Evolutionary conservation across 2,888 invertebrate species (phyloP).

Genomic region (Microctonus aethiopoides): DNA sequence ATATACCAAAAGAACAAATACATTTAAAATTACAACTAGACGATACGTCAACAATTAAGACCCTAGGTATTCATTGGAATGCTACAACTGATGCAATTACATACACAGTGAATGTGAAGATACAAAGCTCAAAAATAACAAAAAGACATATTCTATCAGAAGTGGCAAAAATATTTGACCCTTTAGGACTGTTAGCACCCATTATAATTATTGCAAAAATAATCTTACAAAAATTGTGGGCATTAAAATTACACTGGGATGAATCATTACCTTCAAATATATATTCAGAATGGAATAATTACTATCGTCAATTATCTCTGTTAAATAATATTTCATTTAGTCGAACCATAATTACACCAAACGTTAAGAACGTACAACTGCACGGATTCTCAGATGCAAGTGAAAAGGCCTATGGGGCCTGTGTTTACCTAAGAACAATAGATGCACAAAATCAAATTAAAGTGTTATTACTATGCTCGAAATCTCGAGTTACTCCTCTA

Average conservation of each 20-base stretch:
- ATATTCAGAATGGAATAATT: conserved; percentile 27
- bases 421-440: too few species aligned
- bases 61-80: conserved; percentile 27
- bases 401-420: conserved; percentile 35
- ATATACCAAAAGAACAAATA: neutral
- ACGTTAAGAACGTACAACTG: conserved; percentile 1
- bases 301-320: conserved; percentile 4
- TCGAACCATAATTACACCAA: conserved; percentile 5
- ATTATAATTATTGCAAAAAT: conserved; percentile 34
- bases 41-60: conserved; percentile 20
- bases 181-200: conserved; percentile 34
- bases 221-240: conserved; percentile 34
- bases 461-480: too few species aligned
- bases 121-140: neutral
- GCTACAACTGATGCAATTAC: neutral
- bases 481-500: conserved; percentile 38
- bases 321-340: conserved; percentile 23
- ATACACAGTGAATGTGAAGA: too few species aligned
- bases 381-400: conserved; percentile 40
- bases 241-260: conserved; percentile 30
- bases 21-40: conserved; percentile 18
- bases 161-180: conserved; percentile 34
- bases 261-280: conserved; percentile 30
- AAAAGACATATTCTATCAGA: conserved; percentile 25
- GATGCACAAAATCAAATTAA: too few species aligned